Conservation (phyloP, 2,797 vertebrate genomes). For the Lacerta bilineata region DNA sequence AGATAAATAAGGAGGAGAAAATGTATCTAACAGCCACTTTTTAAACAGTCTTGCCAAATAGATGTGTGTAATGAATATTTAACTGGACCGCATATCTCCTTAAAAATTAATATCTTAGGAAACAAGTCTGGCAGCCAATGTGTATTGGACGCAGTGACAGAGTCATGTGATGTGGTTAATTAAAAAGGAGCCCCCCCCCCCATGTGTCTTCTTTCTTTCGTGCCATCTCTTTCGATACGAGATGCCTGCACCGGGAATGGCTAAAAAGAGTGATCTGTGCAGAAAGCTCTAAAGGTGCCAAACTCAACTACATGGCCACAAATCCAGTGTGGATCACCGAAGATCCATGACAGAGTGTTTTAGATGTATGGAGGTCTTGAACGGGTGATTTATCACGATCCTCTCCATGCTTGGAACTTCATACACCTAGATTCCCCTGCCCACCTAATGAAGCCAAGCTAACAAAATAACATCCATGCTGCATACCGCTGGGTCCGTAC, state of each 20-base stretch:
- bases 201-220: neutral
- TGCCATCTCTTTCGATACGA: neutral
- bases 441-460: conserved; percentile 2
- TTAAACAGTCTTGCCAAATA: neutral
- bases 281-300: neutral
- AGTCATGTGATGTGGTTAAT: neutral
- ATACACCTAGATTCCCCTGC: neutral
- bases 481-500: neutral
- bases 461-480: neutral
- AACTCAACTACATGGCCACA: neutral
- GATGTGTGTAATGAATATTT: neutral
- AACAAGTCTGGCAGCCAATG: conserved; percentile 16
- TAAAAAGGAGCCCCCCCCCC: neutral
- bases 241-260: neutral
- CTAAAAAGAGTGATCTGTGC: neutral
- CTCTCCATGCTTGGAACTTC: neutral
- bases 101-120: neutral
- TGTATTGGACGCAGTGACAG: neutral
- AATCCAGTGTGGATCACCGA: neutral
- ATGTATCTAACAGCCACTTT: conserved; percentile 6
- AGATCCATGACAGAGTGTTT: neutral
- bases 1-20: conserved; percentile 5
- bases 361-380: neutral
- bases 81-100: neutral
- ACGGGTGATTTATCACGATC: neutral